Evolutionary conservation across 2,888 invertebrate species (phyloP), one percentile per base, ranked within the genome.

Genomic region (Cyclophora punctaria): DNA sequence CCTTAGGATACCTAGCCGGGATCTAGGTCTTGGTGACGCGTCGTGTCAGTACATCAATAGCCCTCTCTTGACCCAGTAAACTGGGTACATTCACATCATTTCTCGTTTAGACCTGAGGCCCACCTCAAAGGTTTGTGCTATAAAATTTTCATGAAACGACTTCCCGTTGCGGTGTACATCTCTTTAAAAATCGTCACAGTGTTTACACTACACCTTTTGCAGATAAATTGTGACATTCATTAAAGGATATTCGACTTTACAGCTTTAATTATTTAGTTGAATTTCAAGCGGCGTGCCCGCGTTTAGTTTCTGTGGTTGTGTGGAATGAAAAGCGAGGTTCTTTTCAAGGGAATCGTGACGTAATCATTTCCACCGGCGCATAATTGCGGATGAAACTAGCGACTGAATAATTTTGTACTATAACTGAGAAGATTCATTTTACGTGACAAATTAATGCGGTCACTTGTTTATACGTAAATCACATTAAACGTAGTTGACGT

Each of bases 81-180:
- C 77, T 67, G 71, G 66, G 66, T 65, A 71, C 76, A 75, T 79
- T 78, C 78, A 78, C 69, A 71, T 72, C 75, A 75, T 76, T 75
- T 68, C 76, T 71, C 74, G 70, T 74, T 76, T 74, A 77, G 59
- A 63, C 63, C 58, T 60, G 58, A 67, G 71, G 64, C 65, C 62
- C 64, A 66, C 64, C 69, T 79, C 78, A 83, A 82, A 80, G 78
- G 73, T 66, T 59, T 62, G 57, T 62, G 62, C 66, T 66, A 76
- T 82, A 78, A 79, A 83, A 73, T 59, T 72, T 77, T 79, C 73
- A 82, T 78, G 73, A 74, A 77, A 71, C 66, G 67, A 67, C 71
- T 64, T 60, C 60, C 62, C 60, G 64, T 65, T 58, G 59, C 59
- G 53, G 63, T 62, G 62, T 63, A 63, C 65, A 70, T 71, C 69